phyloP scores from a whole-genome alignment of 2,113 vertebrate genomes.

The Pterophyllum scalare region DNA sequence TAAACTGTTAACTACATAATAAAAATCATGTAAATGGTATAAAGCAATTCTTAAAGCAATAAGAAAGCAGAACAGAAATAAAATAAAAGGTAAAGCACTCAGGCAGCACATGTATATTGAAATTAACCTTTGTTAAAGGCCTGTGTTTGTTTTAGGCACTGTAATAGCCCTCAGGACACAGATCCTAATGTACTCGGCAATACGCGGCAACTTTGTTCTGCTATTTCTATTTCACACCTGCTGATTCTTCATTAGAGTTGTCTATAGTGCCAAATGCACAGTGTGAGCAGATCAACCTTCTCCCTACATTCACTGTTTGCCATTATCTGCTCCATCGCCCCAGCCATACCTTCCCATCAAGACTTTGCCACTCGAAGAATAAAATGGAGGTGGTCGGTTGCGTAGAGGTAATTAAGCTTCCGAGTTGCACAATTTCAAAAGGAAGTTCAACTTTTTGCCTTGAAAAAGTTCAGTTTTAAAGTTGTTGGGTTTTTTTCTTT shows the following conservation, averaged over 20 bases:
- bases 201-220: constrained; percentile 30
- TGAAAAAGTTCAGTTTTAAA: constrained; percentile 21
- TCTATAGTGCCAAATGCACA: constrained; percentile 33
- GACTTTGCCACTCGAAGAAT: constrained; percentile 6
- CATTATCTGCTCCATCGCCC: constrained; percentile 58
- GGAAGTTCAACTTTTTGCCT: constrained; percentile 33
- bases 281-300: constrained; percentile 41
- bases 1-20: background rate
- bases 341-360: constrained; percentile 37
- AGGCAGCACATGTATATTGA: constrained; percentile 39
- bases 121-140: constrained; percentile 41
- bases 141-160: constrained; percentile 28
- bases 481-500: constrained; percentile 1
- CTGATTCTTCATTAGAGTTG: constrained; percentile 62
- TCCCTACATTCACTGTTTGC: constrained; percentile 49
- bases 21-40: background rate
- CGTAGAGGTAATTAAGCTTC: constrained; percentile 39
- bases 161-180: constrained; percentile 29
- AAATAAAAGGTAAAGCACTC: constrained; percentile 35
- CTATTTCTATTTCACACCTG: constrained; percentile 50
- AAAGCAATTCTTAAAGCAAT: constrained; percentile 5
- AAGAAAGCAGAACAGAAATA: background rate
- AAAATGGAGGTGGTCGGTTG: background rate
- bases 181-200: constrained; percentile 39
- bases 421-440: constrained; percentile 3